Percentiles rank a stretch among this genome's conserved stretches.
Evolutionary conservation across 2,888 invertebrate genomes (phyloP).

Genomic region (Tinea trinotella): DNA sequence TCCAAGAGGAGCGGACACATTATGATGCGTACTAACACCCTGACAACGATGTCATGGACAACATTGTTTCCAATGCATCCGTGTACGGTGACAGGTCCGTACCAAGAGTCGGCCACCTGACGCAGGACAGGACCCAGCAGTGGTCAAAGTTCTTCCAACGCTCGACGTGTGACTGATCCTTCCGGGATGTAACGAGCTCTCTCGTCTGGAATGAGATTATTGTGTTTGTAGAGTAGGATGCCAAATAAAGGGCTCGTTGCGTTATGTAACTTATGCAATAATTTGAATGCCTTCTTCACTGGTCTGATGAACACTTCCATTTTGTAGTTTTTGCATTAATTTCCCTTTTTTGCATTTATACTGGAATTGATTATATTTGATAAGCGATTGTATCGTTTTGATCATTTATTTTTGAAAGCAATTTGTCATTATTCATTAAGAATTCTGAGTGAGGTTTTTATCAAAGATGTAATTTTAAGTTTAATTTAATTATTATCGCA

Average conservation of each 20-base stretch:
- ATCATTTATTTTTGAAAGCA: slow-evolving; percentile 47
- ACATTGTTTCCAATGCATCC: slow-evolving; percentile 90
- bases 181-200: not conserved
- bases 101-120: slow-evolving; percentile 78
- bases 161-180: not conserved
- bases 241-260: not conserved
- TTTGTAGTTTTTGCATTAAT: slow-evolving; percentile 36
- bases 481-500: slow-evolving; percentile 67
- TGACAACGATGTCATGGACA: slow-evolving; percentile 87
- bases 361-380: slow-evolving; percentile 49
- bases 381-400: slow-evolving; percentile 32
- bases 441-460: slow-evolving; percentile 65
- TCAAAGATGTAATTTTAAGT: slow-evolving; percentile 71
- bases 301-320: slow-evolving; percentile 30
- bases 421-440: slow-evolving; percentile 18
- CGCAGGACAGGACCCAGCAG: slow-evolving; percentile 26
- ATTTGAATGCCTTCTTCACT: slow-evolving; percentile 24
- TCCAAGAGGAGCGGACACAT: slow-evolving; percentile 57
- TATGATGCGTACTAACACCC: slow-evolving; percentile 74
- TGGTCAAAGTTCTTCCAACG: slow-evolving; percentile 1
- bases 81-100: slow-evolving; percentile 88
- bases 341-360: slow-evolving; percentile 50
- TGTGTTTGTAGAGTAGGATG: slow-evolving; percentile 1
- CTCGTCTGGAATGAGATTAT: not conserved
- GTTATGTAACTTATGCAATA: slow-evolving; percentile 8